Base-by-base conservation (phyloP, 2,888 invertebrate species). In the Hololepta plana region DNA sequence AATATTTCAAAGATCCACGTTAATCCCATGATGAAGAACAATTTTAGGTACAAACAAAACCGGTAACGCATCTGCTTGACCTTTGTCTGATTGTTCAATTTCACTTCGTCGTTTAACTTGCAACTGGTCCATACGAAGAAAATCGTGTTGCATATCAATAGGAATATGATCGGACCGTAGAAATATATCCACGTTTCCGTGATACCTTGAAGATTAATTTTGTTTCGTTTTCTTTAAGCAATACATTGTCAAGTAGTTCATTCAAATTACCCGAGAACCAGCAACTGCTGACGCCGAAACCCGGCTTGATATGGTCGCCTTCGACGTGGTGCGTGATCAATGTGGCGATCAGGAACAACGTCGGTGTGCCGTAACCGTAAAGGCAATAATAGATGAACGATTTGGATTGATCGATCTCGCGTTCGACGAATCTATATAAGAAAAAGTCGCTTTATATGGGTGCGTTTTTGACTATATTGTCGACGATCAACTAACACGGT, bases 1-100 rank as follows among this genome's bases (percentile, higher is more conserved):
- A 63, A 50, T 8, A 74, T 60, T 50, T 76, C 76, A 38, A 75
- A 75, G 34, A 70, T 60, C 75, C 75, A 76, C 1, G 69, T 64
- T 23, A 74, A 56, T 3, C 75, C 76, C 72, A 73, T 75, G 1
- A 74, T 62, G 3, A 73, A 49, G 37, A 71, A 68, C 30, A 76
- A 51, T 45, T 72, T 74, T 3, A 71, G 42, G 27, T 70, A 74
- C 12, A 73, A 48, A 15, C 63, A 50, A 38, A 70, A 69, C 38
- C 72, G 73, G 49, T 24, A 62, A 53, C 21, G n/a, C n/a, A n/a
- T n/a, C n/a, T n/a, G n/a, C n/a, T n/a, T n/a, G n/a, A n/a, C n/a
- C n/a, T n/a, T n/a, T n/a, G n/a, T n/a, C n/a, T n/a, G n/a, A n/a
- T n/a, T n/a, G n/a, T n/a, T n/a, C n/a, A 60, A n/a, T n/a, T n/a